These are phyloP conservation scores for Chloroceryle aenea DNA, from an alignment of 2,113 vertebrate species.

Conservation along the genomic window DNA sequence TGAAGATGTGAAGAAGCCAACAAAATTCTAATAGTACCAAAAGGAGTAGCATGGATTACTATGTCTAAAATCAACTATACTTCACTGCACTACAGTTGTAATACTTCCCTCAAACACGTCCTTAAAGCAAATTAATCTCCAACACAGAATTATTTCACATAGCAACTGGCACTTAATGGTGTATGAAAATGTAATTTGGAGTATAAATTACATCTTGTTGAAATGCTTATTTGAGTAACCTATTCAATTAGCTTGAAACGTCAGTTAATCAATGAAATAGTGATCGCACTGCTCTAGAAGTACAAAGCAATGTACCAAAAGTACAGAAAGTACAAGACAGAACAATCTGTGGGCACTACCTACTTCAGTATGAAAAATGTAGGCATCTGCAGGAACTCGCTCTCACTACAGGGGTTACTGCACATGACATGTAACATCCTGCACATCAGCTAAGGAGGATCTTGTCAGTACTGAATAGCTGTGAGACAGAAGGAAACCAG, in stretches of 20 bases:
- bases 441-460: background rate
- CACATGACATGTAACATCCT: background rate
- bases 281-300: background rate
- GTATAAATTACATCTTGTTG: constrained; percentile 28
- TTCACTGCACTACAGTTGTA: background rate
- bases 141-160: background rate
- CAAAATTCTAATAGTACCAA: background rate
- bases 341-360: background rate
- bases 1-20: background rate
- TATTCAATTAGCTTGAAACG: background rate
- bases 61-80: background rate
- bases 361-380: background rate
- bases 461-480: background rate
- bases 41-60: background rate
- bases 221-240: constrained; percentile 11
- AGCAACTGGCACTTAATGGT: background rate
- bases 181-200: constrained; percentile 28
- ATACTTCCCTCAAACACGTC: background rate
- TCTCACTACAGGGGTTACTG: background rate
- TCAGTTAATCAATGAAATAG: background rate
- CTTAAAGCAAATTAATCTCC: background rate
- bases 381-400: background rate
- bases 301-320: background rate
- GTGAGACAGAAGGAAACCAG: background rate
- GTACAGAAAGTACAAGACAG: background rate